Base-by-base conservation (phyloP, 2,113 vertebrate species). In the Peromyscus maniculatus region DNA sequence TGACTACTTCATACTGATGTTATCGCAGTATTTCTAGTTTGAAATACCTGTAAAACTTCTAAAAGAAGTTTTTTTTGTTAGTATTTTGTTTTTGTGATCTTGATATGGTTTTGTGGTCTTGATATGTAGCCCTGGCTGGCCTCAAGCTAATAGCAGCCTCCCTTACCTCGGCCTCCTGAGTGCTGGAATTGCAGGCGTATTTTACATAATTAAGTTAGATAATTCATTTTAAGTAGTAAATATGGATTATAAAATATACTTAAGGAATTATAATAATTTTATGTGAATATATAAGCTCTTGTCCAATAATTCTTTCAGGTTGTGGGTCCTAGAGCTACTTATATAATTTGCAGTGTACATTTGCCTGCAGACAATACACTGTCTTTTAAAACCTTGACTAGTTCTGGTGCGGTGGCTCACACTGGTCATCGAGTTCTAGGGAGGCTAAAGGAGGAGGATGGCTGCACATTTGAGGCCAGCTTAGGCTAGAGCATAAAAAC, bases 211-310 rank as follows among this genome's bases (percentile, higher is more conserved):
- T 62, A 64, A 67, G 28, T 67, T 16, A 69, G 5, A 69, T 36
- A 69, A 69, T 36, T 33, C 16, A 33, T 84, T 4, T 46, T 94
- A 84, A 2, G 3, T 71, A 91, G 69, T 89, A 89, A 77, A 59
- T 79, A 43, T 89, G 11, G 57, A 84, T 93, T 93, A 82, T 91
- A 91, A 94, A 95, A 89, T 87, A 7, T 94, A 17, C 62, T 93
- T 97, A 57, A 97, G 88, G 55, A 89, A 91, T 87, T 97, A 82
- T 3, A 89, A 36, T 92, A 66, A 89, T 57, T 89, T 96, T 77
- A 62, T 66, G 0, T 95, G 46, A 31, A 31, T 62, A 36, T 4
- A 19, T 93, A 43, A 96, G 36, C 28, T 96, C 5, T 87, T 96
- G 15, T 55, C 52, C 79, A 62, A 90, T 78, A 96, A 96, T 74